Percentiles rank a stretch among this genome's conserved stretches.
Conservation (phyloP, 2,113 vertebrate genomes). For the Pipa parva region DNA sequence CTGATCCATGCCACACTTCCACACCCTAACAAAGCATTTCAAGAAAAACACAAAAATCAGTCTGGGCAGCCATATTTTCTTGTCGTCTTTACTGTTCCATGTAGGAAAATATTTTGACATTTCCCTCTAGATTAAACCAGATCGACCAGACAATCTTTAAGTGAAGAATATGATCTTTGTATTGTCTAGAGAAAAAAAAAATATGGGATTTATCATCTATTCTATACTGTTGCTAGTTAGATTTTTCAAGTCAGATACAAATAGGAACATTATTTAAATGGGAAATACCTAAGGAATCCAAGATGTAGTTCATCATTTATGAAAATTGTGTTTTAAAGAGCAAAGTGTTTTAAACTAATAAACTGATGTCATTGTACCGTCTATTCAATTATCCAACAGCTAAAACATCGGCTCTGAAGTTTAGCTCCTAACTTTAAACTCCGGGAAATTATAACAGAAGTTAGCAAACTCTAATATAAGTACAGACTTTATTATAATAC, state of each 20-base stretch:
- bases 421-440: slow-evolving; percentile 3
- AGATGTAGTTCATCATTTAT: background rate
- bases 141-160: background rate
- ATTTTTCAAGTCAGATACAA: background rate
- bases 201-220: background rate
- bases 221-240: background rate
- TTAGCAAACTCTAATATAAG: slow-evolving; percentile 22
- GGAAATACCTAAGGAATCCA: slow-evolving; percentile 13
- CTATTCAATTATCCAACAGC: slow-evolving; percentile 1
- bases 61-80: too few species aligned
- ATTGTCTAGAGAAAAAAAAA: background rate
- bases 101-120: too few species aligned
- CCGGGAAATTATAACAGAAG: slow-evolving; percentile 5
- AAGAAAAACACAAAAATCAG: too few species aligned
- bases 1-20: too few species aligned
- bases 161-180: slow-evolving; percentile 6
- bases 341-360: slow-evolving; percentile 6
- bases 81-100: too few species aligned
- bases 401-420: background rate
- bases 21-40: too few species aligned
- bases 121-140: too few species aligned
- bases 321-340: background rate
- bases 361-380: slow-evolving; percentile 5
- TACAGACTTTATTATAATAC: slow-evolving; percentile 2
- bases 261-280: slow-evolving; percentile 18